Base-by-base conservation (phyloP, 2,888 invertebrate species). In the Gymnosoma rotundatum region DNA sequence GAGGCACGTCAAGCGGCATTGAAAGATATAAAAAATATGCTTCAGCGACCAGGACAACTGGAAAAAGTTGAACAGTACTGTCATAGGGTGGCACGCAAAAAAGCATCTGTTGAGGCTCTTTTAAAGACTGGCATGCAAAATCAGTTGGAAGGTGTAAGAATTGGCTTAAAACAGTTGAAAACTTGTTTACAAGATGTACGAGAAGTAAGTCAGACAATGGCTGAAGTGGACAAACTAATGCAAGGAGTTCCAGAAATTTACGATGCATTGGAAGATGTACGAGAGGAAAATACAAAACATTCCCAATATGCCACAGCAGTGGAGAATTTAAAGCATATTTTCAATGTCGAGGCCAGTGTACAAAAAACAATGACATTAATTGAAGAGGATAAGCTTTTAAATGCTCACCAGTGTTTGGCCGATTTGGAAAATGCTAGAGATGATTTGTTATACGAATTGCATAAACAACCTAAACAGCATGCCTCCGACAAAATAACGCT, bases 101-200 rank as follows among this genome's bases (percentile, higher is more conserved):
- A 92, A 58, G 92, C 91, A 0, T 92, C 92, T 0, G 90, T 91
- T n/a, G 92, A 92, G 86, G 91, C 92, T 25, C 86, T 92, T 21
- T 88, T 99, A 25, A 99, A 99, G 93, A 98, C 99, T n/a, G 98
- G 98, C 0, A 98, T 99, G 93, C 99, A 99, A 92, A 98, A 98
- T 86, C 99, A 99, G 92, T 93, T 99, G 74, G 99, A 99, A 92
- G 99, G 98, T 0, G 99, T 99, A 0, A 95, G 97, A 88, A 96
- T 97, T 14, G 99, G 99, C 0, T 94, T 99, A 20, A 96, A 96
- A 88, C 97, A 99, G 90, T 93, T 99, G 58, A 96, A 97, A 89
- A 95, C 95, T 79, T 97, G 98, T 64, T 93, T 98, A 70, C 95
- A 95, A 88, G 98, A 98, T 92, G 96, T 99, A 2, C 93, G 95